A percentile compares a stretch with the other conserved stretches of the same genome.
Conservation (phyloP, 2,888 invertebrate species). For the Agriotes lineatus region DNA sequence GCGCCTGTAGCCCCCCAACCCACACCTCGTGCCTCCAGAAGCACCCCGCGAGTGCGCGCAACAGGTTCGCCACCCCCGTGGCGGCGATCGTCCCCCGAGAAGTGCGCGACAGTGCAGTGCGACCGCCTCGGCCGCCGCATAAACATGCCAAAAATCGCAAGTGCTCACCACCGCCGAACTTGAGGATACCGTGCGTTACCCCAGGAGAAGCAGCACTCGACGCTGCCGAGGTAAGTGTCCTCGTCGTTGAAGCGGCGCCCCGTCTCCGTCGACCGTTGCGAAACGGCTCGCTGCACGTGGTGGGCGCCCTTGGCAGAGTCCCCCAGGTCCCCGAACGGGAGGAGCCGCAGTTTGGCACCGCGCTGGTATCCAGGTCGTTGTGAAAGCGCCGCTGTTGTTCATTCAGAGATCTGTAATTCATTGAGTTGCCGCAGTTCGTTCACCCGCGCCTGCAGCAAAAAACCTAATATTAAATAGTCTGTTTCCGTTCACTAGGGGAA, state of each 20-base stretch:
- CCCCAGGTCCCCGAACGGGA: conserved; percentile 47
- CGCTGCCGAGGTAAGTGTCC: conserved; percentile 57
- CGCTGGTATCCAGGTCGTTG: conserved; percentile 60
- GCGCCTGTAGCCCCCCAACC: conserved; percentile 45
- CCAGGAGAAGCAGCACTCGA: conserved; percentile 39
- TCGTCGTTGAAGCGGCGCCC: conserved; percentile 55
- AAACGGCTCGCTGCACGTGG: conserved; percentile 42
- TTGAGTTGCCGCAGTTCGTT: conserved; percentile 57
- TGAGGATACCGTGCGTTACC: conserved; percentile 28
- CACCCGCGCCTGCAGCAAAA: conserved; percentile 57
- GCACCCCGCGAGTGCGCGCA: conserved; percentile 47
- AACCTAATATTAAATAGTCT: conserved; percentile 59
- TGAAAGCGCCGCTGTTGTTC: conserved; percentile 50
- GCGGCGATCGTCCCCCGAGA: conserved; percentile 39
- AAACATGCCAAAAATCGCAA: conserved; percentile 33
- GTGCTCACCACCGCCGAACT: conserved; percentile 26
- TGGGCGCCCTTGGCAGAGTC: conserved; percentile 48
- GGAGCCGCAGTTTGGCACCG: conserved; percentile 55
- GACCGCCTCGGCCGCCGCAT: conserved; percentile 1
- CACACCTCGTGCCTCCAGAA: conserved; percentile 43
- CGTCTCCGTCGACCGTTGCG: conserved; percentile 52
- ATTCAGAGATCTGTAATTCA: conserved; percentile 54
- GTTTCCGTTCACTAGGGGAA: conserved; percentile 58
- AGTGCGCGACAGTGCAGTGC: conserved; percentile 45
- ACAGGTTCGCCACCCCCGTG: conserved; percentile 41